Percentiles rank a stretch among this genome's conserved stretches.
Evolutionary conservation across 1,140 invertebrate genomes (phyloP).

Genomic region (Nephila pilipes): DNA sequence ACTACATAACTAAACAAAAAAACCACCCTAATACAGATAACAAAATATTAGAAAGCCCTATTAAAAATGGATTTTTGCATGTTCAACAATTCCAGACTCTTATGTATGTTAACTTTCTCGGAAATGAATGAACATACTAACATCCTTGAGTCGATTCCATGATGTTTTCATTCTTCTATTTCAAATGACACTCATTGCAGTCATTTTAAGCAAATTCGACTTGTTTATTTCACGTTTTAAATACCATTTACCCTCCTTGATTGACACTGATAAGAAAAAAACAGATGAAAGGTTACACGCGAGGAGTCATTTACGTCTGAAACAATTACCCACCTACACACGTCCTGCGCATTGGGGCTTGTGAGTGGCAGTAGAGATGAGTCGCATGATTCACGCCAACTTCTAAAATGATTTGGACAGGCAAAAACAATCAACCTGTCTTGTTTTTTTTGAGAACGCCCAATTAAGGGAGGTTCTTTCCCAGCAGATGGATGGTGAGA

Average conservation of each 20-base stretch:
- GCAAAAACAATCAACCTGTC: conserved; percentile 18
- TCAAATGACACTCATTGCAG: not conserved
- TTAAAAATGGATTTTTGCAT: conserved; percentile 8
- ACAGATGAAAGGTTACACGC: conserved; percentile 14
- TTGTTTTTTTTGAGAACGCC: conserved; percentile 22
- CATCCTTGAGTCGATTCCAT: not conserved
- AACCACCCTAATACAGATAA: not conserved
- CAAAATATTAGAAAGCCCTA: not conserved
- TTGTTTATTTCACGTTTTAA: conserved; percentile 35
- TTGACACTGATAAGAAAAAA: conserved; percentile 28
- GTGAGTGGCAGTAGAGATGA: conserved; percentile 34
- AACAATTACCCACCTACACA: conserved; percentile 48
- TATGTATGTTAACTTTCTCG: not conserved
- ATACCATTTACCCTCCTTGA: conserved; percentile 14
- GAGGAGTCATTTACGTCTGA: conserved; percentile 24
- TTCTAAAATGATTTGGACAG: not conserved
- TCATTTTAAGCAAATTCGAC: not conserved
- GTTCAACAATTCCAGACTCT: not conserved
- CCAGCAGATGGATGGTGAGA: not conserved
- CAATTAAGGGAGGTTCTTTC: not conserved
- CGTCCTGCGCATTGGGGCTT: not conserved
- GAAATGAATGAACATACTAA: not conserved
- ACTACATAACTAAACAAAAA: not conserved
- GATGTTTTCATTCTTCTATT: not conserved
- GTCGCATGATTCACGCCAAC: not conserved